Conservation (phyloP, 2,888 invertebrate genomes). For the Conistra vaccinii region DNA sequence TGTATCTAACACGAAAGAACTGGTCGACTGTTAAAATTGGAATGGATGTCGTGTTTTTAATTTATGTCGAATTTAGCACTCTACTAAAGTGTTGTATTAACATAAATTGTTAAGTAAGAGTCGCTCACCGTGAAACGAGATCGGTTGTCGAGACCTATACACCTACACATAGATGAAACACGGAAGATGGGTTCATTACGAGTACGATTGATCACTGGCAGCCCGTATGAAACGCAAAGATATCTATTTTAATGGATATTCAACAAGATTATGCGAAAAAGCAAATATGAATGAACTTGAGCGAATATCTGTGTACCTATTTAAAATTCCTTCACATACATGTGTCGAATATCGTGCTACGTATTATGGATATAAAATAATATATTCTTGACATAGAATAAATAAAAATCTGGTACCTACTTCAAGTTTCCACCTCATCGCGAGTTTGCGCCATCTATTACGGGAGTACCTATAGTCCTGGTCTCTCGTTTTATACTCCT, state of each 20-base stretch:
- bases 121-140: slow-evolving; percentile 78
- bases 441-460: neutral
- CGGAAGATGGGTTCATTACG: slow-evolving; percentile 30
- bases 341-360: neutral
- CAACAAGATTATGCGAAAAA: slow-evolving; percentile 19
- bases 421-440: slow-evolving; percentile 4
- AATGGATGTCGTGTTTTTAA: slow-evolving; percentile 63
- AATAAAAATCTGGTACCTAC: slow-evolving; percentile 37
- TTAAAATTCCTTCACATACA: slow-evolving; percentile 15
- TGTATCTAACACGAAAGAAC: slow-evolving; percentile 51
- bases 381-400: neutral
- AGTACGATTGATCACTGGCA: neutral
- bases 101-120: slow-evolving; percentile 73
- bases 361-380: slow-evolving; percentile 3
- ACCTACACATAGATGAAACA: slow-evolving; percentile 18
- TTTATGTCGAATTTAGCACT: slow-evolving; percentile 61
- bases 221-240: neutral
- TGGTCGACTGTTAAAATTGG: slow-evolving; percentile 55
- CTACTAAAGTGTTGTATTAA: slow-evolving; percentile 70
- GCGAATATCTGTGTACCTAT: neutral
- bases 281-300: slow-evolving; percentile 22
- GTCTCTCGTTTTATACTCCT: neutral
- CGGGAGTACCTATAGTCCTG: neutral
- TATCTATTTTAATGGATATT: neutral
- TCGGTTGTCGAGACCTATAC: slow-evolving; percentile 30